Conservation (phyloP, 2,113 vertebrate genomes). For the Podarcis raffonei region DNA sequence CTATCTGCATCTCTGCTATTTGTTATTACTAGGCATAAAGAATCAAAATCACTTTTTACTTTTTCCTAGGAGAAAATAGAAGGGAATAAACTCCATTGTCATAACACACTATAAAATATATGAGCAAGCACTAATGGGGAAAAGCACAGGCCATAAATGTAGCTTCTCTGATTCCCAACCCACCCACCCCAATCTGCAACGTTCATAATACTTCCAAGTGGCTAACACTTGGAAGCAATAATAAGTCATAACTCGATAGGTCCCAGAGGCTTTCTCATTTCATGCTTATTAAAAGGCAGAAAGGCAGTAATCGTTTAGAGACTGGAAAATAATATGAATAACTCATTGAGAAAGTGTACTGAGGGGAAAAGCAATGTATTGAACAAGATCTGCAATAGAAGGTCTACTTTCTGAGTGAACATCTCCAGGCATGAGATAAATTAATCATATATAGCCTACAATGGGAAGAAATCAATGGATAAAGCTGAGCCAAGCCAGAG, state of each 20-base stretch:
- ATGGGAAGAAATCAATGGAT: background rate
- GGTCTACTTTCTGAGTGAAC: background rate
- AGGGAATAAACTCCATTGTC: background rate
- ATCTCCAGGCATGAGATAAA: background rate
- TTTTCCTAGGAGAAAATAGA: background rate
- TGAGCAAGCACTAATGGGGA: background rate
- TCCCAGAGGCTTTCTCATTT: constrained; percentile 26
- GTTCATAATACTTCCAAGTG: background rate
- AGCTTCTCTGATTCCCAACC: background rate
- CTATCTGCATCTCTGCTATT: background rate
- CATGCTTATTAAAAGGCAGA: constrained; percentile 25
- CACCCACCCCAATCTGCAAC: background rate
- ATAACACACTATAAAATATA: background rate
- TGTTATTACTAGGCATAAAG: background rate
- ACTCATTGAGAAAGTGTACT: background rate
- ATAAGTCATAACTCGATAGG: background rate
- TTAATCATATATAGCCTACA: background rate
- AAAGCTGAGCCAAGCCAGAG: background rate
- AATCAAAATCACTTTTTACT: background rate
- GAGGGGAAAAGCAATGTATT: background rate
- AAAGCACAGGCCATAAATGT: background rate
- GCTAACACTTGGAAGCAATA: background rate
- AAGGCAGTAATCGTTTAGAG: constrained; percentile 8
- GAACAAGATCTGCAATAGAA: background rate
- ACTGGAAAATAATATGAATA: background rate